Evolutionary conservation across 2,888 invertebrate genomes (phyloP), one percentile per base, ranked within the genome.

Genomic region (Epistrophe grossulariae): DNA sequence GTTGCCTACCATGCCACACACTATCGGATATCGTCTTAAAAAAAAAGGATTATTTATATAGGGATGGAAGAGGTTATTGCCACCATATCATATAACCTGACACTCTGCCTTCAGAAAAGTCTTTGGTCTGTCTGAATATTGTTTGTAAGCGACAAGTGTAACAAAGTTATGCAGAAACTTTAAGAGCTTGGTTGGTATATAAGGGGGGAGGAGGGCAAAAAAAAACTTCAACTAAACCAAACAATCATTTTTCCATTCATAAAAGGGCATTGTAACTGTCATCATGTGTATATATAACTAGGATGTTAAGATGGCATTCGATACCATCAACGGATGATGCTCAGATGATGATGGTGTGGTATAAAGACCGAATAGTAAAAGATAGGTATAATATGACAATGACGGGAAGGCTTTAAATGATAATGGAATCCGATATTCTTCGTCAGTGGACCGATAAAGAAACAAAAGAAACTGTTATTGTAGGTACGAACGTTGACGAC

Each of bases 211-310:
- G n/a, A n/a, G n/a, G n/a, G n/a, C n/a, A 8, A 13, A 7, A 24
- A 24, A 78, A 24, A 24, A 78, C 28, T 64, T 62, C 40, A 17
- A 73, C 60, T 45, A 45, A 76, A 59, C 66, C 73, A 62, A 45
- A 78, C 55, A 35, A 55, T 57, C 68, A 79, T 55, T 70, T 55
- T 70, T 82, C 52, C 78, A 82, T 87, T 87, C 74, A 87, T 83
- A 79, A 79, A 79, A 79, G 87, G 71, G 43, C 74, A 87, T 87
- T 79, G 85, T 82, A 82, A 81, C 72, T 81, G 59, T 48, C 70
- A 55, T 48, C 19, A 28, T 50, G 31, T 13, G 11, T 19, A 13
- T 31, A n/a, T n/a, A 31, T 35, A 35, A 66, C 59, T 52, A 66
- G 59, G 59, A 66, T 76, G 64, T 62, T 28, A 43, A 76, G 70